phyloP scores from a whole-genome alignment of 2,888 invertebrate species.

The Biston betularia region DNA sequence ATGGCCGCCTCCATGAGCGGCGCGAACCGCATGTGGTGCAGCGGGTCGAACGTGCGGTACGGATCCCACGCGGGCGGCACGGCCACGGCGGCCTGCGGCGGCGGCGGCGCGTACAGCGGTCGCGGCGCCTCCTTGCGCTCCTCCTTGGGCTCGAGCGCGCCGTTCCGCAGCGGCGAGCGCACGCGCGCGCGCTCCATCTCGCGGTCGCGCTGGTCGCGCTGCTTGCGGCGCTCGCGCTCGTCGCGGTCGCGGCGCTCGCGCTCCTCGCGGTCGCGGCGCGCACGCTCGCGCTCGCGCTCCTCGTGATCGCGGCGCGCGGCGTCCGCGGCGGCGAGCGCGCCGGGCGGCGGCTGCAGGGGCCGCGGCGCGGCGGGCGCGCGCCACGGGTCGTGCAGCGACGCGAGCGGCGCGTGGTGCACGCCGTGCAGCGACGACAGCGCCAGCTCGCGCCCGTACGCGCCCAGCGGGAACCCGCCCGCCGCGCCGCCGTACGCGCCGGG shows the following conservation, averaged over 20 bases:
- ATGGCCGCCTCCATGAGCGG: constrained; percentile 92
- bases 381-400: constrained; percentile 79
- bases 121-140: constrained; percentile 85
- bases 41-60: constrained; percentile 90
- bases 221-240: constrained; percentile 85
- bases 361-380: constrained; percentile 57
- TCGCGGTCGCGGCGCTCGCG: constrained; percentile 79
- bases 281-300: constrained; percentile 83
- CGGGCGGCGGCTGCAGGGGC: constrained; percentile 51
- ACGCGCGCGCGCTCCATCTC: constrained; percentile 88
- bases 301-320: constrained; percentile 78
- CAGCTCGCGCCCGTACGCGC: constrained; percentile 89
- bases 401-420: constrained; percentile 75
- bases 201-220: constrained; percentile 84
- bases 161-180: constrained; percentile 92
- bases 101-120: constrained; percentile 62
- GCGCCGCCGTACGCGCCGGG: constrained; percentile 87
- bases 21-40: constrained; percentile 90
- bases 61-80: constrained; percentile 87
- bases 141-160: constrained; percentile 81
- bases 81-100: constrained; percentile 84
- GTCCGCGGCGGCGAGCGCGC: constrained; percentile 59
- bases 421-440: constrained; percentile 80
- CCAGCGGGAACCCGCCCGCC: constrained; percentile 89
- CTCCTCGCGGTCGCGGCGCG: constrained; percentile 87